Base-by-base conservation (phyloP, 1,140 invertebrate genomes). In the Orius insidiosus region DNA sequence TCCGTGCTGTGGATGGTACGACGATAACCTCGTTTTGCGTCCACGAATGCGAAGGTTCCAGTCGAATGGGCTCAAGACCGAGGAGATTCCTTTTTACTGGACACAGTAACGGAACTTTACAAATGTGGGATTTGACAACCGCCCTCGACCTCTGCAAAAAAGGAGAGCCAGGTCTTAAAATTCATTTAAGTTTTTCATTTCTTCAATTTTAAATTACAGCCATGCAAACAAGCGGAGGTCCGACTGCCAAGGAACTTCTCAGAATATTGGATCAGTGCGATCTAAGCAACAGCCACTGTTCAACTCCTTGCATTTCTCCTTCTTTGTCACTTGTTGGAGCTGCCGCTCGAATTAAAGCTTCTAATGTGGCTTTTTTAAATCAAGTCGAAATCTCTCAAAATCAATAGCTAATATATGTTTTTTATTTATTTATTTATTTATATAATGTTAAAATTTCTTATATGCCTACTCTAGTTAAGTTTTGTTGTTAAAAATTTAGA, bases 81-180 rank as follows among this genome's bases (percentile, higher is more conserved):
- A 66, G 88, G 8, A 61, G 92, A 48, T 89, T 94, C 57, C 80
- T 98, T 55, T 84, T 98, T 53, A 95, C 92, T 11, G 94, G 93
- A 4, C 93, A 97, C 61, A 77, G 79, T 11, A 94, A 88, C 60
- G 93, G 94, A 39, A 81, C 83, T 42, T 83, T 96, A 54, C 92
- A 96, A 69, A 92, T 97, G 84, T 98, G 92, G 92, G 93, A 98
- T 67, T 68, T 98, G 30, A 95, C 89, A 2, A 96, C 89, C 7
- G 92, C 90, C 38, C 66, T 97, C 13, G 88, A 96, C 63, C 71
- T 83, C 45, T 68, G 76, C 57, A 65, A 74, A 56, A 76, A 83
- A 68, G 67, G 69, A 56, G 67, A 69, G 60, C 65, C 68, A 60
- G 71, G 75, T 78, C 63, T 60, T 50, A 3, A 11, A 15, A 11